These are phyloP conservation scores for Cyprinodon diabolis DNA, from an alignment of 2,797 vertebrate species.

Conservation along the genomic window DNA sequence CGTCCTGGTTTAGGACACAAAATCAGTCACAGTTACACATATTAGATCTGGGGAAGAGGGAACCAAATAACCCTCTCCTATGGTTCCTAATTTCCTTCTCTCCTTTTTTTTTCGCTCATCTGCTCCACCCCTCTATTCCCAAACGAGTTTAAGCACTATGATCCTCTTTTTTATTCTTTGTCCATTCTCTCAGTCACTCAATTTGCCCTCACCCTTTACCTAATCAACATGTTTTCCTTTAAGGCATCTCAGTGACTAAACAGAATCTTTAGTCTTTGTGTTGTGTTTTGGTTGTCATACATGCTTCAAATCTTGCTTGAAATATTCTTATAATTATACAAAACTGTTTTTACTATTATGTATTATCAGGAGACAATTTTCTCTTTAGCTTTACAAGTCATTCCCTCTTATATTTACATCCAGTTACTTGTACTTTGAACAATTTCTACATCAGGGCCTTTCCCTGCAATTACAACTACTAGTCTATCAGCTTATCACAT, in stretches of 20 bases:
- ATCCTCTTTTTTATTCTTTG: constrained; percentile 47
- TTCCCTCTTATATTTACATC: background rate
- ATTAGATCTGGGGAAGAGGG: constrained; percentile 77
- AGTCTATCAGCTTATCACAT: background rate
- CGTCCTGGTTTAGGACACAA: constrained; percentile 71
- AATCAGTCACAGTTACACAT: constrained; percentile 79
- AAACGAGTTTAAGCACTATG: constrained; percentile 60
- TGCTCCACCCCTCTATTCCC: constrained; percentile 50
- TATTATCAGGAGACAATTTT: background rate
- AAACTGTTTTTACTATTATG: no score
- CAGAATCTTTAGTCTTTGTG: background rate
- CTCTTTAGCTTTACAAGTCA: background rate
- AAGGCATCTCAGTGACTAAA: constrained; percentile 14
- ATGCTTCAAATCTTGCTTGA: background rate
- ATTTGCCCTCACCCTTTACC: constrained; percentile 45
- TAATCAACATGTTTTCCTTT: constrained; percentile 35
- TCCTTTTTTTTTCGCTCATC: constrained; percentile 43
- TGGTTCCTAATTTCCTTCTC: constrained; percentile 54
- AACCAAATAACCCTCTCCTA: constrained; percentile 74
- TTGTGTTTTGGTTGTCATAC: background rate
- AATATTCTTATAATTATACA: background rate
- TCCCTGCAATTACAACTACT: no score
- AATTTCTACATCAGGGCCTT: no score
- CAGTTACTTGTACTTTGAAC: background rate
- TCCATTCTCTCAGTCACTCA: constrained; percentile 34